Percentiles rank a stretch among this genome's conserved stretches.
These are phyloP conservation scores for Salminus brasiliensis DNA, from an alignment of 2,113 vertebrate species.

Conservation along the genomic window DNA sequence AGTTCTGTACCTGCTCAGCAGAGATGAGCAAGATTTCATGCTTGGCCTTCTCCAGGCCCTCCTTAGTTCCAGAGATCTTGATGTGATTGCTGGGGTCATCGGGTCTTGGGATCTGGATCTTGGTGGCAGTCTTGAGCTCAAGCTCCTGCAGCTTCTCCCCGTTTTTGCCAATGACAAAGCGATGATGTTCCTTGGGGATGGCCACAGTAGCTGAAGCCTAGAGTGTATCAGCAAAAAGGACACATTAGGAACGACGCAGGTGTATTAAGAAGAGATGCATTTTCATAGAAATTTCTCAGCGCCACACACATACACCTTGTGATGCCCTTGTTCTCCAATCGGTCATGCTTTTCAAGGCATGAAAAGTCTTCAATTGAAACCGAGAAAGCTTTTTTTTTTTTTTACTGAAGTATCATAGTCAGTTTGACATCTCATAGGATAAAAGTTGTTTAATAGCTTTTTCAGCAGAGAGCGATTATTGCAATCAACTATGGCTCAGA, in stretches of 20 bases:
- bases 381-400: no score
- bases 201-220: constrained; percentile 95
- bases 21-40: constrained; percentile 98
- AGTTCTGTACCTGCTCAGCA: constrained; percentile 88
- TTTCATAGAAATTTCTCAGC: no score
- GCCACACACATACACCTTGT: no score
- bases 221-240: background rate
- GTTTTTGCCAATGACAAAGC: constrained; percentile 98
- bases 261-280: no score
- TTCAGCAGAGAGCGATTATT: background rate
- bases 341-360: no score
- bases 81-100: constrained; percentile 98
- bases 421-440: no score
- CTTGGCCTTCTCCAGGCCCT: constrained; percentile 97
- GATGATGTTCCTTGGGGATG: constrained; percentile 98
- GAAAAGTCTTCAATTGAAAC: no score
- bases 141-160: constrained; percentile 98
- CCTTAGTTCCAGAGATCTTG: constrained; percentile 98
- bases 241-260: background rate
- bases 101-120: constrained; percentile 98
- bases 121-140: constrained; percentile 98
- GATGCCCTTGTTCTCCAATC: no score
- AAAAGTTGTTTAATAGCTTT: background rate
- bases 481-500: background rate
- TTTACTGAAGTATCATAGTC: no score